phyloP scores from a whole-genome alignment of 2,888 invertebrate genomes.

The Blomia tropicalis region DNA sequence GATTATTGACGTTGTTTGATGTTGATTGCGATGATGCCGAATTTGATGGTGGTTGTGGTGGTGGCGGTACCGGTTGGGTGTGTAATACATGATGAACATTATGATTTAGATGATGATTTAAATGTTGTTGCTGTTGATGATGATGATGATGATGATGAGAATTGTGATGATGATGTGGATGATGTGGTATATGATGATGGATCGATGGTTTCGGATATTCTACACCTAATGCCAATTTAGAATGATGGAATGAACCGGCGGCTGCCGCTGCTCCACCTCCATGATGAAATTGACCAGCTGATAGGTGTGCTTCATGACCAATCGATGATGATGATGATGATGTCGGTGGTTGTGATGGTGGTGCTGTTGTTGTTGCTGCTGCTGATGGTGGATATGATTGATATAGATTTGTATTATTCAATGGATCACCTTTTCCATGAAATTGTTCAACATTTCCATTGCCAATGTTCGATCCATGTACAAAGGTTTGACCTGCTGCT shows the following conservation, averaged over 20 bases:
- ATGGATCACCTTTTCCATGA: neutral
- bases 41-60: neutral
- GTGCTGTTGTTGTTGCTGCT: neutral
- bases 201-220: conserved; percentile 20
- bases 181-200: conserved; percentile 2
- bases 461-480: neutral
- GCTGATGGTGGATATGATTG: neutral
- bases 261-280: neutral
- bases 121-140: neutral
- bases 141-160: no score
- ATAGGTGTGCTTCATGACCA: conserved; percentile 3
- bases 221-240: conserved; percentile 19
- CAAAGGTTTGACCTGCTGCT: neutral
- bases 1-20: no score
- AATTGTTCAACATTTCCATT: neutral
- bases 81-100: no score
- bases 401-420: neutral
- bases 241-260: conserved; percentile 15
- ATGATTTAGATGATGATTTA: neutral
- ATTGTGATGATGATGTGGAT: conserved; percentile 1
- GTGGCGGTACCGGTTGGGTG: neutral
- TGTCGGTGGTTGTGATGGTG: neutral
- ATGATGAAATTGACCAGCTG: neutral
- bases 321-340: neutral
- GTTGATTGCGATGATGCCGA: no score